These are phyloP conservation scores for Tinamus major DNA, from an alignment of 2,797 vertebrate genomes.

Conservation along the genomic window DNA sequence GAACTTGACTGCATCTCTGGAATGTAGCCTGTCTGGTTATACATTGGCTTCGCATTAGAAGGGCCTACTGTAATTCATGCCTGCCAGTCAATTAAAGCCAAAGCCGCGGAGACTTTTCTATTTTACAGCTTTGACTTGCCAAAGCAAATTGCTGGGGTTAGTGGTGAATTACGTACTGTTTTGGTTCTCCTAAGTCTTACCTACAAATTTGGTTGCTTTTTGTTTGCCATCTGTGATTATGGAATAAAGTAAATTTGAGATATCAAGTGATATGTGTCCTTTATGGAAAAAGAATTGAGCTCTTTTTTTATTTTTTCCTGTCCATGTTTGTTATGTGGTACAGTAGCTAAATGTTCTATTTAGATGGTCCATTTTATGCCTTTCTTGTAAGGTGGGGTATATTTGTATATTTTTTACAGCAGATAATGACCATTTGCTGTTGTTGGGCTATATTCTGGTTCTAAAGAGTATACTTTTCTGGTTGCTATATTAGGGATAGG, in stretches of 20 bases:
- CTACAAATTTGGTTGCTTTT: background rate
- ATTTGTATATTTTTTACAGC: background rate
- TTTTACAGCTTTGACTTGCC: background rate
- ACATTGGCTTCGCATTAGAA: conserved; percentile 35
- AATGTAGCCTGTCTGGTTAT: conserved; percentile 65
- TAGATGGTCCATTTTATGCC: background rate
- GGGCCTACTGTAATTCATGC: conserved; percentile 28
- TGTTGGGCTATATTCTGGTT: background rate
- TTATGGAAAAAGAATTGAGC: background rate
- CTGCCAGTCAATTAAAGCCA: conserved; percentile 12
- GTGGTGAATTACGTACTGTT: background rate
- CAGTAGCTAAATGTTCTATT: background rate
- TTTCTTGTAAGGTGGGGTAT: background rate
- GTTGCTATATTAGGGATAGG: background rate
- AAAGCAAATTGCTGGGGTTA: background rate
- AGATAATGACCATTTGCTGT: background rate
- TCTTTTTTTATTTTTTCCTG: background rate
- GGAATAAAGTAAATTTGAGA: background rate
- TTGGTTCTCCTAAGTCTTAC: background rate
- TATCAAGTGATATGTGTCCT: background rate
- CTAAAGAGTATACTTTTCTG: background rate
- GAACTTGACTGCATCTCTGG: conserved; percentile 61
- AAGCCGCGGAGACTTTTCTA: background rate
- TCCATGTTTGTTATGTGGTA: background rate
- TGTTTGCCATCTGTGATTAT: background rate